These are phyloP conservation scores for Nannoperca australis DNA, from an alignment of 2,797 vertebrate species.

Conservation along the genomic window DNA sequence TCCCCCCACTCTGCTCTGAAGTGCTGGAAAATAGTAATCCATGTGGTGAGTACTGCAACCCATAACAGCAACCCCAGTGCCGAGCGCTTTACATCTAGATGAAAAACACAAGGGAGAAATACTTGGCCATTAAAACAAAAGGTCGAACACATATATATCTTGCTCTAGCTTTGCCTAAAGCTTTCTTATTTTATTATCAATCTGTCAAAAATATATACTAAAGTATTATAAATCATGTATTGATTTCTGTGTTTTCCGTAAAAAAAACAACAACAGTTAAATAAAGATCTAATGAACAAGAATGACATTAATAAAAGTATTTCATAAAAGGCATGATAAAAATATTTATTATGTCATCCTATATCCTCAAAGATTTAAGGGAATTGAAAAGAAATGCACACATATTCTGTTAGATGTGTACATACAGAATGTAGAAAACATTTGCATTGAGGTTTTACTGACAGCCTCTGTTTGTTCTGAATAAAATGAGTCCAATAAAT, in stretches of 20 bases:
- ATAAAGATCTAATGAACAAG: background rate
- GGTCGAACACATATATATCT: background rate
- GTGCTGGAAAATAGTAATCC: conserved; percentile 93
- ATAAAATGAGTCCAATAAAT: background rate
- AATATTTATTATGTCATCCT: background rate
- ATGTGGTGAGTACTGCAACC: conserved; percentile 91
- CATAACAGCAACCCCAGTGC: conserved; percentile 90
- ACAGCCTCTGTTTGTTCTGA: background rate
- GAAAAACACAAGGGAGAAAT: conserved; percentile 20
- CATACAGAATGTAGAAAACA: background rate
- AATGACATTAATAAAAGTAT: background rate
- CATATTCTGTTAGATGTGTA: background rate
- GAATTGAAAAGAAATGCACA: background rate
- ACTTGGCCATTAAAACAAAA: background rate
- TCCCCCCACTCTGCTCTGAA: conserved; percentile 92
- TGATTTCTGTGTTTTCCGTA: background rate
- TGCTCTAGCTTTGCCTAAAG: background rate
- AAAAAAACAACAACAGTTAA: background rate
- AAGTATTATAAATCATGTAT: background rate
- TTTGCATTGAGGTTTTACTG: background rate
- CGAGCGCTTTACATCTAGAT: conserved; percentile 91
- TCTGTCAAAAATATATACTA: background rate
- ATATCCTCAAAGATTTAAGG: background rate
- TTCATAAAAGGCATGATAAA: background rate
- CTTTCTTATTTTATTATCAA: background rate